Base-by-base conservation (phyloP, 2,888 invertebrate genomes). In the Leucophora obtusa region DNA sequence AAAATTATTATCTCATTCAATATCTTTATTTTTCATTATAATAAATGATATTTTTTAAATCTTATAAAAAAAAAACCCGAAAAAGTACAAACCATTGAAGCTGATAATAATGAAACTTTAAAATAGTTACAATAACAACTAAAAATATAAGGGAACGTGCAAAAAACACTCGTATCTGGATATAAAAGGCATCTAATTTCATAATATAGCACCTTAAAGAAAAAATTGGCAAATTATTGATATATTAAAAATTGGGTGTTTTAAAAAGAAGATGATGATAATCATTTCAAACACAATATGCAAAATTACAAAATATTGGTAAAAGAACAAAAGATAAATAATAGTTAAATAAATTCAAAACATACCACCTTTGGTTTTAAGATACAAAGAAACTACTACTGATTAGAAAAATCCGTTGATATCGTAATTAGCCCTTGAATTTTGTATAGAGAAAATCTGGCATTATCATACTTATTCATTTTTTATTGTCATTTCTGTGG, bases 391-490 rank as follows among this genome's bases (percentile, higher is more conserved):
- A 43, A 50, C 38, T 33, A 14, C 38, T 33, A 14, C 50, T 58
- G 53, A 54, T 54, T 33, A 47, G 7, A 14, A 54, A 66, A 43
- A 47, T 47, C 43, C 5, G n/a, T 4, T 38, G 56, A 56, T 14
- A 28, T n/a, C 17, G 5, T n/a, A 9, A 28, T 24, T 5, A 38
- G 15, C 21, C 18, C 43, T 51, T 28, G 58, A 60, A 74, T 35
- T 51, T 15, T 14, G 14, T 14, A 43, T 47, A 47, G 53, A 18
- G 60, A 62, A 54, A 47, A 68, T 54, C 60, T 68, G 43, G 53
- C 66, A 74, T 53, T 62, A 75, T 21, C 47, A 68, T 33, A 50
- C 60, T 75, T 69, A n/a, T 62, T 75, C 18, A 75, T 68, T 62
- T 69, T 68, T 69, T 68, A 69, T 68, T 75, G 50, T 60, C 60